Evolutionary conservation across 2,797 vertebrate species (phyloP), one percentile per base, ranked within the genome.

Genomic region (Nyctalus aviator): DNA sequence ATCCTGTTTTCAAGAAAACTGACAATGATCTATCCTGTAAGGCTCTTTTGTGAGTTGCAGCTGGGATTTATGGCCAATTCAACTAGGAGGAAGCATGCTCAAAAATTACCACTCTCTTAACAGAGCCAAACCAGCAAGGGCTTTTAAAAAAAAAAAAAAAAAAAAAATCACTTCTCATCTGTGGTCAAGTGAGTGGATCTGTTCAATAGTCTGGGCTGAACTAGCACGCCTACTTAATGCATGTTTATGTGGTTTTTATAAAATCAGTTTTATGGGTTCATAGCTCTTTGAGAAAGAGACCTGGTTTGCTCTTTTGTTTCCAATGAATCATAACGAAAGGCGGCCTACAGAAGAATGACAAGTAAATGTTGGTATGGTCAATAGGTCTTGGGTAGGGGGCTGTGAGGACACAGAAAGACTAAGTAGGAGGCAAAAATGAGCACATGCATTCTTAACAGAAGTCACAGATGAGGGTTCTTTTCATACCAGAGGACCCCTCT

Each of bases 271-370:
- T 46, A 44, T 25, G 53, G 30, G 2, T 55, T 75, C 27, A 48
- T 10, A 68, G 48, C 25, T 14, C 23, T 79, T 79, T 55, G 20
- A 86, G 57, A 79, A 90, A 86, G 75, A 66, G 25, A 72, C 27
- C 23, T 32, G 14, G n/a, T 72, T 77, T 91, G 83, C 66, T 53
- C 62, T 9, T 41, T 82, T 72, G 35, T 72, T 92, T 84, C 89
- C 77, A 87, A 18, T 37, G 82, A 93, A 21, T 37, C 64, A 57
- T 12, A 37, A 73, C 13, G 71, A 81, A 93, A 69, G n/a, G n/a
- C 44, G 83, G 68, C 30, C 59, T 59, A 48, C 8, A 86, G 50
- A 44, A 30, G 35, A 62, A 53, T 55, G 32, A 62, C 30, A 79
- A 11, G 15, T 44, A 5, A 23, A 17, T 12, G 27, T 17, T 68